Conservation (phyloP, 2,888 invertebrate genomes). For the Osmoderma eremita region DNA sequence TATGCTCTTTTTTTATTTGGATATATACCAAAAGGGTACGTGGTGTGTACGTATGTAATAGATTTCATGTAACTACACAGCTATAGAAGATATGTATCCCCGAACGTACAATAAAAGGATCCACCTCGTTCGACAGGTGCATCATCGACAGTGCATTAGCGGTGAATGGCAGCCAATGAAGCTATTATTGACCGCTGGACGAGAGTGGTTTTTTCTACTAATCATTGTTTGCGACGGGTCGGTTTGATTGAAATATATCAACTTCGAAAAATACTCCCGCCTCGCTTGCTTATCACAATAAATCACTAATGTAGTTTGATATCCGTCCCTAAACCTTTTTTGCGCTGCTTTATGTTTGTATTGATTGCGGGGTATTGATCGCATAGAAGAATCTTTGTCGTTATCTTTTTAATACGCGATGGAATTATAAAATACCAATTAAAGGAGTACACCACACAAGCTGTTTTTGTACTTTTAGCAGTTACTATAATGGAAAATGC, state of each 20-base stretch:
- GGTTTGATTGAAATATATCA: conserved; percentile 63
- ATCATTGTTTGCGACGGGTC: conserved; percentile 62
- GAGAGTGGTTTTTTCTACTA: conserved; percentile 58
- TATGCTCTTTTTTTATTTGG: conserved; percentile 17
- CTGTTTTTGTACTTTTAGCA: too few relatives aligned
- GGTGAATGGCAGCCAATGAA: conserved; percentile 61
- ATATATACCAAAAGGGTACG: conserved; percentile 19
- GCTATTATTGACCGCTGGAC: conserved; percentile 58
- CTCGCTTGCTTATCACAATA: conserved; percentile 59
- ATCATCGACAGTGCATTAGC: conserved; percentile 60
- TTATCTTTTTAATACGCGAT: not conserved
- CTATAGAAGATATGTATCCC: conserved; percentile 31
- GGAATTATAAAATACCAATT: too few relatives aligned
- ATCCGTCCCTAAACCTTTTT: conserved; percentile 30
- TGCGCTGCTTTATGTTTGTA: conserved; percentile 4
- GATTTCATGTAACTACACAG: conserved; percentile 15
- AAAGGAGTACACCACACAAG: too few relatives aligned
- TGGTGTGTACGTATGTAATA: conserved; percentile 24
- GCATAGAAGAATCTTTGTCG: not conserved
- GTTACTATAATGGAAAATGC: too few relatives aligned
- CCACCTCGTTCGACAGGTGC: conserved; percentile 48
- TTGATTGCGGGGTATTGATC: conserved; percentile 24
- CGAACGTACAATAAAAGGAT: conserved; percentile 37
- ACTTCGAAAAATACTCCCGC: conserved; percentile 58
- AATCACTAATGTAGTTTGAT: conserved; percentile 54